Percentiles rank a stretch among this genome's conserved stretches.
These are phyloP conservation scores for Larimichthys crocea DNA, from an alignment of 2,113 vertebrate genomes.

Conservation along the genomic window DNA sequence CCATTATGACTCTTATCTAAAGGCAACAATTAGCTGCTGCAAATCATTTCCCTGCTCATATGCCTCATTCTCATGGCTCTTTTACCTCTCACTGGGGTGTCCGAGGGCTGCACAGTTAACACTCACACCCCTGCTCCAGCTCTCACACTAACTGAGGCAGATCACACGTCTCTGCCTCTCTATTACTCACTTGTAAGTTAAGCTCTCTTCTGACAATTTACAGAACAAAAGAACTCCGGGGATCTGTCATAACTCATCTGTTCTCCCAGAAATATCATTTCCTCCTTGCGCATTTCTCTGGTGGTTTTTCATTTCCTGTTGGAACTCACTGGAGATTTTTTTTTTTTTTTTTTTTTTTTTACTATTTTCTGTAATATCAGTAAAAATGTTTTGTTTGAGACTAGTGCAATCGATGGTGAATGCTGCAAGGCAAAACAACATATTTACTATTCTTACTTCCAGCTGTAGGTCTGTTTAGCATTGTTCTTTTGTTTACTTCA, in stretches of 20 bases:
- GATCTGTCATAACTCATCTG: slow-evolving; percentile 56
- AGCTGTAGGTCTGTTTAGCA: background rate
- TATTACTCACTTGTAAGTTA: slow-evolving; percentile 63
- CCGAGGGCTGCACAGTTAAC: slow-evolving; percentile 65
- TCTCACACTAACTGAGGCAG: slow-evolving; percentile 60
- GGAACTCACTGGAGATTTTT: slow-evolving; percentile 31
- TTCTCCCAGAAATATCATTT: slow-evolving; percentile 64
- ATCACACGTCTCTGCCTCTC: slow-evolving; percentile 61
- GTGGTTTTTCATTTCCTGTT: slow-evolving; percentile 72
- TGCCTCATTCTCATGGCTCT: slow-evolving; percentile 65
- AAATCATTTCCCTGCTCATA: slow-evolving; percentile 64
- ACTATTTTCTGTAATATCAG: slow-evolving; percentile 33
- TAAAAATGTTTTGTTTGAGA: slow-evolving; percentile 30
- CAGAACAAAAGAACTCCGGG: slow-evolving; percentile 72
- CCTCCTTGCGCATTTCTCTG: slow-evolving; percentile 64
- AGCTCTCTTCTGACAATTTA: slow-evolving; percentile 55
- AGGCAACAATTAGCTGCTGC: slow-evolving; percentile 53
- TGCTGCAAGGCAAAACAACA: slow-evolving; percentile 11
- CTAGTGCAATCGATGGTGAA: background rate
- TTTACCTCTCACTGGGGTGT: slow-evolving; percentile 74
- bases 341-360: background rate
- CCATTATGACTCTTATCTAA: slow-evolving; percentile 62
- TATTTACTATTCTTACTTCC: slow-evolving; percentile 4
- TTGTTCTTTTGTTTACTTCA: background rate
- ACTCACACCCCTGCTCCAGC: slow-evolving; percentile 68